Evolutionary conservation across 2,113 vertebrate genomes (phyloP).

Genomic region (Xiphias gladius): DNA sequence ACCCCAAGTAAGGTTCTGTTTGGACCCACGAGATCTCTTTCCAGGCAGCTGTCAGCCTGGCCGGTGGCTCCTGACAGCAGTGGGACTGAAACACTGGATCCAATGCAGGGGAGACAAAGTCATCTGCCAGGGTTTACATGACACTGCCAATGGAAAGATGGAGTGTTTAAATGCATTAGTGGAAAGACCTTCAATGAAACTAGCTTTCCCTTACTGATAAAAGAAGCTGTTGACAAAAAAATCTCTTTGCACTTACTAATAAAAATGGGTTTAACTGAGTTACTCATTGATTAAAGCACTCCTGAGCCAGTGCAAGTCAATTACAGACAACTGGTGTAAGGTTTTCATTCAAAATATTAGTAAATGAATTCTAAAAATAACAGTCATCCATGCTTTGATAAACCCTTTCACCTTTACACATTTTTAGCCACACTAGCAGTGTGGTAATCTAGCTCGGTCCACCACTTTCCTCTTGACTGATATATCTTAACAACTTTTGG

Average conservation of each 20-base stretch:
- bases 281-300: not conserved
- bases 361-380: not conserved
- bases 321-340: not conserved
- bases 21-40: conserved; percentile 58
- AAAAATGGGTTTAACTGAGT: conserved; percentile 12
- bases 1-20: conserved; percentile 50
- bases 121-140: conserved; percentile 70
- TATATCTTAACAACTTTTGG: not conserved
- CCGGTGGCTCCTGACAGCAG: conserved; percentile 66
- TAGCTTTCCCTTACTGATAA: conserved; percentile 60
- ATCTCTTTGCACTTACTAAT: conserved; percentile 14
- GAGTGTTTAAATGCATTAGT: conserved; percentile 69
- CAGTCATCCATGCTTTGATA: not conserved
- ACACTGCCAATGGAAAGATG: conserved; percentile 75
- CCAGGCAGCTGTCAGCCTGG: conserved; percentile 73
- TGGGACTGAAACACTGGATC: conserved; percentile 65
- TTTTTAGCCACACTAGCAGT: not conserved
- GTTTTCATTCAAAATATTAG: conserved; percentile 1
- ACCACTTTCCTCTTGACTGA: not conserved
- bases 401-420: not conserved
- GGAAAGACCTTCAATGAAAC: conserved; percentile 65
- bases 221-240: conserved; percentile 46
- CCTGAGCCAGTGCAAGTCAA: not conserved
- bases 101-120: conserved; percentile 62
- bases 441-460: not conserved